phyloP scores from a whole-genome alignment of 2,888 invertebrate species.

The Thereva unica region DNA sequence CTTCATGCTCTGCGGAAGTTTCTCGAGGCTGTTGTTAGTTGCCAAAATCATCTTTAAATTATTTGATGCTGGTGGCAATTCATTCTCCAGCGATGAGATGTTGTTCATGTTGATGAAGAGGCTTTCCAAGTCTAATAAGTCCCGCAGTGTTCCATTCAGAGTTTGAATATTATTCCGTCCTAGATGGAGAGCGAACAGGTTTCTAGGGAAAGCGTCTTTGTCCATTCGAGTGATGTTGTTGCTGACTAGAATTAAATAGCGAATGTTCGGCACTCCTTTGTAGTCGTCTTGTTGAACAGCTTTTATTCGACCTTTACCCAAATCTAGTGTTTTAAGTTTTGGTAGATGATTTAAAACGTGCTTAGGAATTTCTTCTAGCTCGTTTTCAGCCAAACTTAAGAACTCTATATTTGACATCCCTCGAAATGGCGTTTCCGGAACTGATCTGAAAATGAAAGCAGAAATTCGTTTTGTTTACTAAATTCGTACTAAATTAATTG shows the following conservation, averaged over 20 bases:
- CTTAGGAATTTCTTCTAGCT: conserved; percentile 73
- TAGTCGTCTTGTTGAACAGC: conserved; percentile 76
- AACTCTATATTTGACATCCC: conserved; percentile 74
- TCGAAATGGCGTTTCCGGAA: conserved; percentile 74
- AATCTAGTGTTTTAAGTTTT: conserved; percentile 76
- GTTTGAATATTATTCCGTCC: conserved; percentile 74
- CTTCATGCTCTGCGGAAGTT: conserved; percentile 72
- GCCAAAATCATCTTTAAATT: conserved; percentile 73
- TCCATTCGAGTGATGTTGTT: conserved; percentile 77
- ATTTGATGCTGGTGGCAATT: conserved; percentile 69
- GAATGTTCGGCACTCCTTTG: conserved; percentile 69
- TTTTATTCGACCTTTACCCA: conserved; percentile 79
- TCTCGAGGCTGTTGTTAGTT: conserved; percentile 72
- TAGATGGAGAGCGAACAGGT: conserved; percentile 71
- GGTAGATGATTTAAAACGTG: conserved; percentile 76
- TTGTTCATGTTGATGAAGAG: conserved; percentile 79
- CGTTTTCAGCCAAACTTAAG: conserved; percentile 81
- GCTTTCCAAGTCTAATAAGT: conserved; percentile 74
- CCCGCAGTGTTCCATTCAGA: conserved; percentile 77
- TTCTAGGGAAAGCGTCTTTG: conserved; percentile 70
- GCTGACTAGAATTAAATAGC: conserved; percentile 73
- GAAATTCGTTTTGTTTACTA: neutral
- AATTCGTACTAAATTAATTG: no score
- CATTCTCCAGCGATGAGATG: conserved; percentile 72
- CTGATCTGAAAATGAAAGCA: conserved; percentile 62